phyloP scores from a whole-genome alignment of 2,113 vertebrate species.

The Nannospalax galili region DNA sequence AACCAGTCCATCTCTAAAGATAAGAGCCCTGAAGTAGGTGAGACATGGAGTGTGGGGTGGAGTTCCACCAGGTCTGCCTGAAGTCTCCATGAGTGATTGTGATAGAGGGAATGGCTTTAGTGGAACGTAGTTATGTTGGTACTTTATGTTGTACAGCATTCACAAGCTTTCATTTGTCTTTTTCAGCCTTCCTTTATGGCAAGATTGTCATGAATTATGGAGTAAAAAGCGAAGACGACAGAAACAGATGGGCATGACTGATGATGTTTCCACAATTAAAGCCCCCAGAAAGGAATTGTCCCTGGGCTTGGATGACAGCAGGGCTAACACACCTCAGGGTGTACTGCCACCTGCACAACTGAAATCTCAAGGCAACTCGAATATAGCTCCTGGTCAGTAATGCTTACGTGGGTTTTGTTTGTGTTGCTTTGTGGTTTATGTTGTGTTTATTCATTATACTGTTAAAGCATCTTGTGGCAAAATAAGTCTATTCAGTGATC shows the following conservation, averaged over 20 bases:
- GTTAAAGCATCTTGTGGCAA: not conserved
- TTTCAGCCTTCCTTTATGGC: constrained; percentile 96
- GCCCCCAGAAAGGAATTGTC: constrained; percentile 94
- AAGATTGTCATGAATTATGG: constrained; percentile 99
- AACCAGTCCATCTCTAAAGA: not conserved
- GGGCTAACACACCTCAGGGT: constrained; percentile 96
- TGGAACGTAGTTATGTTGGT: not conserved
- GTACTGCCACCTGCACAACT: constrained; percentile 89
- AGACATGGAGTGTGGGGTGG: not conserved
- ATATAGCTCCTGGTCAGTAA: constrained; percentile 89
- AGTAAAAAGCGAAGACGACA: constrained; percentile 98
- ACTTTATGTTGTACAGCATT: constrained; percentile 5
- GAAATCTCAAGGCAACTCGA: constrained; percentile 90
- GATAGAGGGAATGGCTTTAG: not conserved
- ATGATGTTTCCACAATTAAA: constrained; percentile 93
- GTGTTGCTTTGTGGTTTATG: not conserved
- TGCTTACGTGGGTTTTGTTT: constrained; percentile 65
- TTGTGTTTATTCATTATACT: constrained; percentile 10
- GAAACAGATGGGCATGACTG: constrained; percentile 96
- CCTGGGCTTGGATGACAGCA: constrained; percentile 96
- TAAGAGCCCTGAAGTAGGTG: constrained; percentile 7
- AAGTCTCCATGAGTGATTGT: constrained; percentile 18
- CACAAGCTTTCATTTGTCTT: constrained; percentile 17
- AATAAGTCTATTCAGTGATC: not conserved
- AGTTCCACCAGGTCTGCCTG: not conserved